Evolutionary conservation across 2,888 invertebrate species (phyloP).

Genomic region (Morpho deidamia): DNA sequence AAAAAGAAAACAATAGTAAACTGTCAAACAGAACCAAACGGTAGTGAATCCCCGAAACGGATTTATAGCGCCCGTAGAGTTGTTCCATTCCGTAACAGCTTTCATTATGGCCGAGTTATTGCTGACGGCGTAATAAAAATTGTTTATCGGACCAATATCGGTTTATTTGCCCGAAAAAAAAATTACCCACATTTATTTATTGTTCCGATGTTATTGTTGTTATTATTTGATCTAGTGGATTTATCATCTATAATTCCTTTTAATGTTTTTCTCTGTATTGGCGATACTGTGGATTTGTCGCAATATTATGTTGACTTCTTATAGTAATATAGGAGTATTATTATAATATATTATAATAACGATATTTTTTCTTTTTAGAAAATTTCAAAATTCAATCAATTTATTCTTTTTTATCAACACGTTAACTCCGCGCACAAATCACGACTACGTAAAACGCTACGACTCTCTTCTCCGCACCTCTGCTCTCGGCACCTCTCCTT

Average conservation of each 20-base stretch:
- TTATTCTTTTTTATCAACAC: too few species aligned
- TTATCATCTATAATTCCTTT: slow-evolving; percentile 1
- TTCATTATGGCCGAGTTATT: slow-evolving; percentile 24
- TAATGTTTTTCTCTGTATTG: not conserved
- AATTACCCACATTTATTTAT: slow-evolving; percentile 21
- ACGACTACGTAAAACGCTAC: too few species aligned
- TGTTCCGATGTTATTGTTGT: slow-evolving; percentile 13
- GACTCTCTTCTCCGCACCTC: too few species aligned
- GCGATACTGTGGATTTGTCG: not conserved
- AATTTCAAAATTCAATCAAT: too few species aligned
- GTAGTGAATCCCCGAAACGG: slow-evolving; percentile 2
- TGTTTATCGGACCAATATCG: slow-evolving; percentile 31
- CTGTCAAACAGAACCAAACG: slow-evolving; percentile 1
- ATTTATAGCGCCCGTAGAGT: slow-evolving; percentile 11
- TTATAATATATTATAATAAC: too few species aligned
- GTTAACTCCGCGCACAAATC: too few species aligned
- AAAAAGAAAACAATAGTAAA: not conserved
- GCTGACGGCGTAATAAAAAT: slow-evolving; percentile 29
- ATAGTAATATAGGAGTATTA: too few species aligned
- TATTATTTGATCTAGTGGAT: slow-evolving; percentile 12
- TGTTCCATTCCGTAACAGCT: slow-evolving; percentile 12
- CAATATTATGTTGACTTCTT: not conserved
- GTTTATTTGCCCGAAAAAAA: slow-evolving; percentile 27
- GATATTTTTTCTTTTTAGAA: too few species aligned
- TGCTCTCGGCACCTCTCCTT: too few species aligned